phyloP scores from a whole-genome alignment of 2,113 vertebrate species.

The Gobius niger region DNA sequence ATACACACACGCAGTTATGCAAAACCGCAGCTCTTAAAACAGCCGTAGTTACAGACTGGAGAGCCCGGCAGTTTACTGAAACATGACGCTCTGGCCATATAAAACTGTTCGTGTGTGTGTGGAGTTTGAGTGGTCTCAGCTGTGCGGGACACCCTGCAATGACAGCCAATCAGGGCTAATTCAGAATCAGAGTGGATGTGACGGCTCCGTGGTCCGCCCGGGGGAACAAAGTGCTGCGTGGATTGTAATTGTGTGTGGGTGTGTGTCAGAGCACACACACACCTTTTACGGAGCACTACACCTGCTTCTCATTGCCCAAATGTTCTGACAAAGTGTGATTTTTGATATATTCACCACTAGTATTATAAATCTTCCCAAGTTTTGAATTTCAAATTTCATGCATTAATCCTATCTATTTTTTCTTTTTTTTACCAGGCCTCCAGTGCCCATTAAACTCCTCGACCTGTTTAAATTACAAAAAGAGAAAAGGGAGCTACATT shows the following conservation, averaged over 20 bases:
- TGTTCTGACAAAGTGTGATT: slow-evolving; percentile 54
- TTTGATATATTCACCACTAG: slow-evolving; percentile 57
- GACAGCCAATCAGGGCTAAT: slow-evolving; percentile 79
- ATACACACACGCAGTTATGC: slow-evolving; percentile 28
- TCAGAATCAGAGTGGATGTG: slow-evolving; percentile 78
- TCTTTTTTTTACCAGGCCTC: neutral
- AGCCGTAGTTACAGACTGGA: slow-evolving; percentile 51
- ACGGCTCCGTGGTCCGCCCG: slow-evolving; percentile 66
- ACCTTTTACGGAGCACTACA: slow-evolving; percentile 61
- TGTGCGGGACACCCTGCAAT: slow-evolving; percentile 71
- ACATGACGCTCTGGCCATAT: slow-evolving; percentile 64
- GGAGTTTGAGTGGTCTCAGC: slow-evolving; percentile 74
- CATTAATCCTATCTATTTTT: slow-evolving; percentile 12
- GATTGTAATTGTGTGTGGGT: slow-evolving; percentile 28
- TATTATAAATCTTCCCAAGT: slow-evolving; percentile 45
- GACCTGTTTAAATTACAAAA: slow-evolving; percentile 7
- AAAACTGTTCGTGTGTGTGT: slow-evolving; percentile 44
- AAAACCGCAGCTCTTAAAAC: slow-evolving; percentile 64
- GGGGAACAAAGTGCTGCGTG: slow-evolving; percentile 63
- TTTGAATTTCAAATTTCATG: slow-evolving; percentile 14
- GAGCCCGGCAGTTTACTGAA: slow-evolving; percentile 72
- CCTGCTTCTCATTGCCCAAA: slow-evolving; percentile 73
- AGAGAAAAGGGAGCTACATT: slow-evolving; percentile 2
- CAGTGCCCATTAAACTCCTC: slow-evolving; percentile 9
- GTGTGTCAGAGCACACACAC: slow-evolving; percentile 30